Percentiles rank a stretch among this genome's conserved stretches.
These are phyloP conservation scores for Heliangelus exortis DNA, from an alignment of 2,797 vertebrate genomes.

Conservation along the genomic window DNA sequence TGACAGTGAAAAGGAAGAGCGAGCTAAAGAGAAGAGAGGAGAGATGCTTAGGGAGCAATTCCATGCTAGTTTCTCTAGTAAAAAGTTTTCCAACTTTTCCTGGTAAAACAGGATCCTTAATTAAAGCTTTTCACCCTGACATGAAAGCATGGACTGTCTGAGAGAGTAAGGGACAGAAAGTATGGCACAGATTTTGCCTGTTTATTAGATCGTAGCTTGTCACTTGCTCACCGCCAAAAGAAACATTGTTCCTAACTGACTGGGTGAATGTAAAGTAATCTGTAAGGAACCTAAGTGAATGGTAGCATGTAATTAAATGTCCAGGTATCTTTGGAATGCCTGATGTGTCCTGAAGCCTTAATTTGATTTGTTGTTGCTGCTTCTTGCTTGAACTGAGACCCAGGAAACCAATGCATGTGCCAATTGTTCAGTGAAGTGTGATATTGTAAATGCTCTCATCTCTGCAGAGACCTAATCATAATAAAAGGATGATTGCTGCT, in stretches of 20 bases:
- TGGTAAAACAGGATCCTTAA: neutral
- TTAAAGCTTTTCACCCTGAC: neutral
- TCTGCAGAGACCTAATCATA: neutral
- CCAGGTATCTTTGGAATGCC: neutral
- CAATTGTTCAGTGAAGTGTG: neutral
- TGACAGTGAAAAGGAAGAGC: neutral
- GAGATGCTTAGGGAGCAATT: neutral
- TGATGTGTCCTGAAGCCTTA: neutral
- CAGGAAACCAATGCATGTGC: neutral
- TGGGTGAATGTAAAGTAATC: neutral
- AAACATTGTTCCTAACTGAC: neutral
- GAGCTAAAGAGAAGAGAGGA: neutral
- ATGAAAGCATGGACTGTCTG: neutral
- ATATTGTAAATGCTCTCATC: neutral
- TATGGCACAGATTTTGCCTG: neutral
- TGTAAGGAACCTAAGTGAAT: neutral
- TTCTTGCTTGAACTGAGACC: neutral
- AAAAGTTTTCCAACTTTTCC: neutral
- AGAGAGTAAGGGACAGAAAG: neutral
- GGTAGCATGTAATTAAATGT: neutral
- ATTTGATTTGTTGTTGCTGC: neutral
- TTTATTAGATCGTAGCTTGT: neutral
- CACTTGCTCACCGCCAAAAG: neutral
- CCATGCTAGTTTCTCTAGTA: neutral
- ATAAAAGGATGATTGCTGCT: neutral